These are phyloP conservation scores for Agonopterix subpropinquella DNA, from an alignment of 2,888 invertebrate species.

Conservation along the genomic window DNA sequence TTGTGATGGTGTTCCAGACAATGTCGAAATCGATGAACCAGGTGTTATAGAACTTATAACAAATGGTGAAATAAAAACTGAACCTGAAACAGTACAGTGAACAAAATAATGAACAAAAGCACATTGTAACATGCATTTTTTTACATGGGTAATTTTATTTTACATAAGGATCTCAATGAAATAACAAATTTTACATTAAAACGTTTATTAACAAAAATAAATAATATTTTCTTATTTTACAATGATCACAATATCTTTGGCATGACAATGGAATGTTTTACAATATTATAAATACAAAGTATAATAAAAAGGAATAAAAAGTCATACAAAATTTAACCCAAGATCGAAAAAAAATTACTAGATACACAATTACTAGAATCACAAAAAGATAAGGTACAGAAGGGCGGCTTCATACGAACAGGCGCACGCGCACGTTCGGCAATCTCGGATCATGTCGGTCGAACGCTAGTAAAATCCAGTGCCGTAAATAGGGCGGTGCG, in stretches of 20 bases:
- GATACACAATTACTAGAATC: too few relatives aligned
- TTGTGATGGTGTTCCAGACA: conserved; percentile 14
- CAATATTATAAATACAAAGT: neutral
- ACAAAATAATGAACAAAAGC: neutral
- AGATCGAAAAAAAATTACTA: too few relatives aligned
- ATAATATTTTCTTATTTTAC: conserved; percentile 3
- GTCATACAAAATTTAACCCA: too few relatives aligned
- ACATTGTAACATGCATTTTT: neutral
- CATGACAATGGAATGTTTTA: conserved; percentile 17
- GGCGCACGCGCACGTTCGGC: too few relatives aligned
- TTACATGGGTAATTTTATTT: neutral
- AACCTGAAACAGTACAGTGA: conserved; percentile 8
- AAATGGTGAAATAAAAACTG: conserved; percentile 12
- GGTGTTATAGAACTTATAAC: neutral
- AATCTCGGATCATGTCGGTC: too few relatives aligned
- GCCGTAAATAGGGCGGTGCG: too few relatives aligned
- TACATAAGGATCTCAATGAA: conserved; percentile 6
- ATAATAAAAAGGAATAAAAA: too few relatives aligned
- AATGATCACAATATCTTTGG: conserved; percentile 18
- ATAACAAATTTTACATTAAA: conserved; percentile 2
- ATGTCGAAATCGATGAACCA: neutral
- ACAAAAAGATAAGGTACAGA: too few relatives aligned
- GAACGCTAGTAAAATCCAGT: too few relatives aligned
- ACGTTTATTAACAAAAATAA: conserved; percentile 2
- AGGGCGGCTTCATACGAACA: too few relatives aligned